These are phyloP conservation scores for Imbricaverruca yamaguchii DNA, from an alignment of 2,888 invertebrate species.

Conservation along the genomic window DNA sequence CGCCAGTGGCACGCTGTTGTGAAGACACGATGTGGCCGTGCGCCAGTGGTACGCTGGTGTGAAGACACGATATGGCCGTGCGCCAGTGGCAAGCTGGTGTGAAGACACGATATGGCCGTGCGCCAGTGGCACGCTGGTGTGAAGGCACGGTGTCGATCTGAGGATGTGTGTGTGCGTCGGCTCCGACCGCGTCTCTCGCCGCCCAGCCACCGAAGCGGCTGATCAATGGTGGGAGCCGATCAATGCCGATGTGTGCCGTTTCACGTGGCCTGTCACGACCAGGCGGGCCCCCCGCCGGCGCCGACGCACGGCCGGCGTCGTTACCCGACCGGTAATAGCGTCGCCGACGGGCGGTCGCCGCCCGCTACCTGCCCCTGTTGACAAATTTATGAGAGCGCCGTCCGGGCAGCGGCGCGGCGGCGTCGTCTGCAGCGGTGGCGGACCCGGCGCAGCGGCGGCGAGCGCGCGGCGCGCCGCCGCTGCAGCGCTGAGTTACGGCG, in stretches of 20 bases:
- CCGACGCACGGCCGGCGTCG: not conserved
- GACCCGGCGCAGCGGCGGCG: not conserved
- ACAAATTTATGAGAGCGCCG: constrained; percentile 17
- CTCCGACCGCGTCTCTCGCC: not conserved
- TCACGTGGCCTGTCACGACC: not conserved
- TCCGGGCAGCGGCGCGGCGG: not conserved
- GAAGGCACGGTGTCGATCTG: no score
- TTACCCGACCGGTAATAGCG: constrained; percentile 12
- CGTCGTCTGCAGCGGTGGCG: not conserved
- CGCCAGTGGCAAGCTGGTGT: no score
- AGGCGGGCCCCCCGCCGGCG: not conserved
- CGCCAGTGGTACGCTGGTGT: no score
- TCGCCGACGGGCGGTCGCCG: not conserved
- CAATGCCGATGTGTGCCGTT: constrained; percentile 6
- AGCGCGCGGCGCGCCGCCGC: not conserved
- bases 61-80: no score
- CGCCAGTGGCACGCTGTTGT: no score
- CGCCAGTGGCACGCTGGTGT: no score
- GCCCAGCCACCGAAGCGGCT: not conserved
- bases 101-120: no score
- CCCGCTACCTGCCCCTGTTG: constrained; percentile 19
- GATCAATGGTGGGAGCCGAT: not conserved
- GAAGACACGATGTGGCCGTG: no score
- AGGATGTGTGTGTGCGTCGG: no score
- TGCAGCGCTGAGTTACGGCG: not conserved